These are phyloP conservation scores for Cephus sareptanus DNA, from an alignment of 2,888 invertebrate genomes.

Conservation along the genomic window DNA sequence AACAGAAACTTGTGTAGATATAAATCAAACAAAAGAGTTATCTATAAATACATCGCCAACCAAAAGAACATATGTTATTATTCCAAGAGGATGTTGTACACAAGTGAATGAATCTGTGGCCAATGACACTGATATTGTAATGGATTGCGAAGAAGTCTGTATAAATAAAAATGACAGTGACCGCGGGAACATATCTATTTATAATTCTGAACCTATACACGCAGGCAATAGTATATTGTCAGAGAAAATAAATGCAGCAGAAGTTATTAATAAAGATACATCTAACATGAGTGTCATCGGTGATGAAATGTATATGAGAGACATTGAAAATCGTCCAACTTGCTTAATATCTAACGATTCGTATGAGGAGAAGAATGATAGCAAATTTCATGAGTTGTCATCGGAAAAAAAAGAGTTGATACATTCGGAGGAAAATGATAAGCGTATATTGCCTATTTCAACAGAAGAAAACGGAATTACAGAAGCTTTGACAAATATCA, in stretches of 20 bases:
- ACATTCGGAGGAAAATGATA: background rate
- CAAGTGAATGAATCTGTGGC: background rate
- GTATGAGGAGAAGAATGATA: background rate
- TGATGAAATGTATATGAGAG: slow-evolving; percentile 12
- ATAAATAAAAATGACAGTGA: background rate
- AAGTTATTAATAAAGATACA: slow-evolving; percentile 11
- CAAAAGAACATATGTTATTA: background rate
- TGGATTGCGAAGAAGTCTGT: background rate
- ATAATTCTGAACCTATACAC: background rate
- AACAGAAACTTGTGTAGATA: background rate
- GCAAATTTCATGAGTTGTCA: background rate
- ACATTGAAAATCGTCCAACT: background rate
- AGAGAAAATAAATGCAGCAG: slow-evolving; percentile 5
- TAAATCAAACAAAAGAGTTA: background rate
- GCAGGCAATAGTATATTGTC: slow-evolving; percentile 7
- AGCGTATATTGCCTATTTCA: background rate
- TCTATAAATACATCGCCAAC: background rate
- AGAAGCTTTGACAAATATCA: background rate
- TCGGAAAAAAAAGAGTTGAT: background rate
- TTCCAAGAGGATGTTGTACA: background rate
- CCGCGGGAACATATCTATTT: background rate
- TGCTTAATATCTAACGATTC: background rate
- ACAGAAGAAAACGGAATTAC: background rate
- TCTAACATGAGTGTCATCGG: slow-evolving; percentile 9
- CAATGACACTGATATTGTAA: background rate